Base-by-base conservation (phyloP, 2,888 invertebrate genomes). In the Zootermopsis nevadensis region DNA sequence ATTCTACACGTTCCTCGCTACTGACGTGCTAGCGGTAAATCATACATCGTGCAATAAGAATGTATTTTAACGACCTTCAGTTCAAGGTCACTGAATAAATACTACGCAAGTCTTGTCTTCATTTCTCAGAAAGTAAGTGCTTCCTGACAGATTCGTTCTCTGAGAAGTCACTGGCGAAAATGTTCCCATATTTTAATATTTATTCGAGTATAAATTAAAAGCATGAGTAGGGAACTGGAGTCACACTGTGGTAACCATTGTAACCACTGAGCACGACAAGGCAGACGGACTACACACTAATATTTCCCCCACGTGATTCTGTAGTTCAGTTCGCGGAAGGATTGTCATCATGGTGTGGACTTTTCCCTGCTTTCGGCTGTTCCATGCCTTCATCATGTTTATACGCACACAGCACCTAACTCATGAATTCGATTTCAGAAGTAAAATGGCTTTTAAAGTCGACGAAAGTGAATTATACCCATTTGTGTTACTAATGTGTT, bases 11-110 rank as follows among this genome's bases (percentile, higher is more conserved):
- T 15, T 19, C 19, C 3, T 48, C 1, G 6, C n/a, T 60, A n/a
- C 27, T n/a, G 27, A 15, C 60, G n/a, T 60, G n/a, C 60, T 60
- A 60, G 60, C 60, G 60, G 60, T 60, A 60, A 60, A 60, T 60
- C 60, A 60, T 27, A 60, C 60, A 27, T 60, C 60, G 27, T 27
- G 15, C 48, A 19, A 19, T 48, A 19, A 48, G 48, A 48, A 60
- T 60, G n/a, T 6, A 1, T 60, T 48, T 60, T 27, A 60, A 27
- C 60, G 27, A 27, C 60, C 60, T 60, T 60, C 60, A 27, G 8
- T 60, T 27, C n/a, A 60, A 60, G 60, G 60, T 60, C 27, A 8
- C 7, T 1, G 15, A 60, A 27, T 27, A 8, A 60, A 60, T 27
- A n/a, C 60, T 60, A 60, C 27, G 60, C 60, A 60, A 60, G 60